Evolutionary conservation across 2,888 invertebrate species (phyloP).

Genomic region (Bombyx huttoni): DNA sequence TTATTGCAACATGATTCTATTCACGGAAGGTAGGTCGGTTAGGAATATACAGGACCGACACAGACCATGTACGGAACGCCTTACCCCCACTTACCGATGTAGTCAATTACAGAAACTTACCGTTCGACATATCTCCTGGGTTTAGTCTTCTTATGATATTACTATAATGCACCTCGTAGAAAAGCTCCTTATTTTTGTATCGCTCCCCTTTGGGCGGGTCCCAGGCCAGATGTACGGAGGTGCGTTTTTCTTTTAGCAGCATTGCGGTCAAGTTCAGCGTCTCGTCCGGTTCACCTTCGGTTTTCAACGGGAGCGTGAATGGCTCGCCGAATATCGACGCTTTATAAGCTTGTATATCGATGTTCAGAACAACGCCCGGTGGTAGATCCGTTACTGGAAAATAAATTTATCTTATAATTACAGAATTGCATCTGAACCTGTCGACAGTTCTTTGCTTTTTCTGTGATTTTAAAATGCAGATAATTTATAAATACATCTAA

Average conservation of each 20-base stretch:
- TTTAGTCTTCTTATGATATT: constrained; percentile 33
- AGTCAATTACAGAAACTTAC: constrained; percentile 39
- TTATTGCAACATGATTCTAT: no score
- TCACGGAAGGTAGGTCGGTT: no score
- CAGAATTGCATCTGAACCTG: background rate
- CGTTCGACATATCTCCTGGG: constrained; percentile 64
- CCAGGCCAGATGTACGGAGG: constrained; percentile 79
- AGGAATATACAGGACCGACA: no score
- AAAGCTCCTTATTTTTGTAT: constrained; percentile 45
- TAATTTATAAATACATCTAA: no score
- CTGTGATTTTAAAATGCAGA: no score
- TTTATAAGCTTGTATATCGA: constrained; percentile 76
- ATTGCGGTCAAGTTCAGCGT: constrained; percentile 59
- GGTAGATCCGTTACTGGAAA: constrained; percentile 67
- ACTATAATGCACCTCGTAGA: constrained; percentile 83
- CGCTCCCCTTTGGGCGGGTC: constrained; percentile 69
- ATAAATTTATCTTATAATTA: background rate
- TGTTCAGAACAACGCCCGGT: constrained; percentile 55
- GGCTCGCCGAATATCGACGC: constrained; percentile 70
- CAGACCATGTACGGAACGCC: no score
- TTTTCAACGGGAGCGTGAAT: constrained; percentile 51
- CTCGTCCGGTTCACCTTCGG: constrained; percentile 65
- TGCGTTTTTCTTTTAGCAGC: constrained; percentile 68
- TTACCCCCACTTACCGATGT: no score
- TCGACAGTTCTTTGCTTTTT: no score